These are phyloP conservation scores for Galemys pyrenaicus DNA, from an alignment of 2,113 vertebrate genomes.

Conservation along the genomic window DNA sequence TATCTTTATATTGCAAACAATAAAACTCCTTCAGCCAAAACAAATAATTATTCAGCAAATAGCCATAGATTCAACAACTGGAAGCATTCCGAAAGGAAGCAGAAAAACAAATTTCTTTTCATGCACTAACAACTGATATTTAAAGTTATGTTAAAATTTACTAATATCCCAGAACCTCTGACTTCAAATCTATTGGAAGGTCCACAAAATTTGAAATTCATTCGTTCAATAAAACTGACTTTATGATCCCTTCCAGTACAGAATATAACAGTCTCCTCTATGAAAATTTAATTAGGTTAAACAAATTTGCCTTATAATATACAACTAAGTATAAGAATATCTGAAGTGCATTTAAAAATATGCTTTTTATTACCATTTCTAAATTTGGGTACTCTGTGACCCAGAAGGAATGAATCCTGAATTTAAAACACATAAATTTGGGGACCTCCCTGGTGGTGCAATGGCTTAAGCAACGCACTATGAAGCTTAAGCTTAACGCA, in stretches of 20 bases:
- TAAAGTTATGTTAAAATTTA: background rate
- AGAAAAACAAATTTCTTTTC: slow-evolving; percentile 7
- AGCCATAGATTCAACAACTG: background rate
- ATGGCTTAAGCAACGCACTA: no score
- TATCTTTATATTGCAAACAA: background rate
- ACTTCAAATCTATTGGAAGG: background rate
- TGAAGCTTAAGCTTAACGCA: no score
- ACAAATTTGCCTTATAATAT: background rate
- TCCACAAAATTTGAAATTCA: background rate
- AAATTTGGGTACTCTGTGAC: background rate
- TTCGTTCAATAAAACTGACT: slow-evolving; percentile 10
- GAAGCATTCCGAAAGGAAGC: background rate
- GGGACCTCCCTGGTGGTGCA: no score
- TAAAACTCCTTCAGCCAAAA: background rate
- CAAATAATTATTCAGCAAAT: slow-evolving; percentile 25
- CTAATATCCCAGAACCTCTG: background rate
- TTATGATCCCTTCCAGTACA: background rate
- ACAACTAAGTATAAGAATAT: background rate
- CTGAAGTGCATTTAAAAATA: background rate
- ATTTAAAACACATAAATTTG: no score
- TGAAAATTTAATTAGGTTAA: background rate
- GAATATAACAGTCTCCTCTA: background rate
- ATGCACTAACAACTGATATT: background rate
- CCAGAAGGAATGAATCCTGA: background rate
- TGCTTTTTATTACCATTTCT: background rate